A percentile compares a stretch with the other conserved stretches of the same genome.
phyloP scores from a whole-genome alignment of 2,888 invertebrate genomes.

The Baronia brevicornis region DNA sequence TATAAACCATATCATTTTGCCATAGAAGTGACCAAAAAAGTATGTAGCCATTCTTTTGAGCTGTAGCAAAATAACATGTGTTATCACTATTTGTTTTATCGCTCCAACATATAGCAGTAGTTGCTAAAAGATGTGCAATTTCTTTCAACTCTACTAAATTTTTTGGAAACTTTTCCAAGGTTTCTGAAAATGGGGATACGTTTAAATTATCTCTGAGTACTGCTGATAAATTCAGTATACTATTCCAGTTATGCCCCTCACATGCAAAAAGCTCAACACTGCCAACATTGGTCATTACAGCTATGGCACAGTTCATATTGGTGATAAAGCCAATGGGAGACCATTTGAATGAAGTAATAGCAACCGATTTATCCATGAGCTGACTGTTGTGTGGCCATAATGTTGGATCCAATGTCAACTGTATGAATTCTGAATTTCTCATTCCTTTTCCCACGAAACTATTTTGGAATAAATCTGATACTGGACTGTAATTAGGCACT shows the following conservation, averaged over 20 bases:
- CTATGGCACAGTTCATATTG: constrained; percentile 35
- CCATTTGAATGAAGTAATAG: constrained; percentile 38
- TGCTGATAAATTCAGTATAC: constrained; percentile 36
- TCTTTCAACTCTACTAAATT: constrained; percentile 34
- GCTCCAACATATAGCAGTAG: constrained; percentile 49
- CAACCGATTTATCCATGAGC: constrained; percentile 42
- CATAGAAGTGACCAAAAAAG: constrained; percentile 43
- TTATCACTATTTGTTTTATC: constrained; percentile 28
- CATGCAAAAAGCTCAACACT: constrained; percentile 40
- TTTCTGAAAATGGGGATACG: constrained; percentile 12
- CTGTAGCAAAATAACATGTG: constrained; percentile 47
- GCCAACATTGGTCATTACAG: constrained; percentile 52
- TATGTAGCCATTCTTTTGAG: constrained; percentile 47
- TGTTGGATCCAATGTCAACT: constrained; percentile 47
- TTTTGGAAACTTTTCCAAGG: constrained; percentile 19
- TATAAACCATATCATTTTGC: constrained; percentile 19
- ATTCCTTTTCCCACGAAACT: constrained; percentile 31
- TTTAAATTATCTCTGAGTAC: constrained; percentile 26
- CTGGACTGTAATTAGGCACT: constrained; percentile 39
- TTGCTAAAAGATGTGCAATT: constrained; percentile 34
- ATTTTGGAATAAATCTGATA: constrained; percentile 32
- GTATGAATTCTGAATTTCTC: constrained; percentile 41
- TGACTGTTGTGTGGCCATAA: constrained; percentile 51
- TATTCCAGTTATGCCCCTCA: constrained; percentile 30
- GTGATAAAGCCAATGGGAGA: constrained; percentile 38